These are phyloP conservation scores for Cichlasoma orientale DNA, from an alignment of 2,797 vertebrate genomes.

Conservation along the genomic window DNA sequence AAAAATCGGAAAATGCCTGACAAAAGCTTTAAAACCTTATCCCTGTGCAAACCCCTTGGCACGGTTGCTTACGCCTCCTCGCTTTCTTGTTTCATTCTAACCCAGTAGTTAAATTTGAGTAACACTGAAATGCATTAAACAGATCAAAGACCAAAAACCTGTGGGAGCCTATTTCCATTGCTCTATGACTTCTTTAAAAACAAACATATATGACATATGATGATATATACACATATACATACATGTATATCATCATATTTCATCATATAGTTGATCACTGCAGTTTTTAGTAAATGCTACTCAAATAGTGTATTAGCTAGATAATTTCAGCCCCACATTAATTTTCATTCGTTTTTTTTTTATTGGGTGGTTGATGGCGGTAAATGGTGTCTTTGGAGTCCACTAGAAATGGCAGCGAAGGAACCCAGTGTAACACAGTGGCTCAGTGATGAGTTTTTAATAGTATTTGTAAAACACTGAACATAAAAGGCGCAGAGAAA, in stretches of 20 bases:
- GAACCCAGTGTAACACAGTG: background rate
- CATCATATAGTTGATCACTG: background rate
- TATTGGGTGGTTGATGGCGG: background rate
- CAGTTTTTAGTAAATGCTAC: background rate
- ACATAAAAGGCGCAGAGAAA: background rate
- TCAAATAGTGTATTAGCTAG: background rate
- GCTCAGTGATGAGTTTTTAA: background rate
- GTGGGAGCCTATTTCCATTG: background rate
- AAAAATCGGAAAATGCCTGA: conserved; percentile 14
- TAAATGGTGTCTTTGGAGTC: background rate
- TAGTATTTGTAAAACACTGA: background rate
- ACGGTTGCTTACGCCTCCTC: background rate
- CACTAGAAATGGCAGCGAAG: background rate
- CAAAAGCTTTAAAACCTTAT: conserved; percentile 9
- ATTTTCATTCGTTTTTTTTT: background rate
- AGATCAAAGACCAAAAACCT: background rate
- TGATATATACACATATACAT: too few species aligned
- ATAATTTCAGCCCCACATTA: background rate
- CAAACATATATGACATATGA: too few species aligned
- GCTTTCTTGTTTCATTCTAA: background rate
- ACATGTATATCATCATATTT: too few species aligned
- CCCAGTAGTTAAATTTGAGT: background rate
- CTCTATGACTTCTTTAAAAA: too few species aligned
- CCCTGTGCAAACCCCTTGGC: background rate
- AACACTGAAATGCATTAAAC: background rate